These are phyloP conservation scores for Gastrophysa polygoni DNA, from an alignment of 2,888 invertebrate species.

Conservation along the genomic window DNA sequence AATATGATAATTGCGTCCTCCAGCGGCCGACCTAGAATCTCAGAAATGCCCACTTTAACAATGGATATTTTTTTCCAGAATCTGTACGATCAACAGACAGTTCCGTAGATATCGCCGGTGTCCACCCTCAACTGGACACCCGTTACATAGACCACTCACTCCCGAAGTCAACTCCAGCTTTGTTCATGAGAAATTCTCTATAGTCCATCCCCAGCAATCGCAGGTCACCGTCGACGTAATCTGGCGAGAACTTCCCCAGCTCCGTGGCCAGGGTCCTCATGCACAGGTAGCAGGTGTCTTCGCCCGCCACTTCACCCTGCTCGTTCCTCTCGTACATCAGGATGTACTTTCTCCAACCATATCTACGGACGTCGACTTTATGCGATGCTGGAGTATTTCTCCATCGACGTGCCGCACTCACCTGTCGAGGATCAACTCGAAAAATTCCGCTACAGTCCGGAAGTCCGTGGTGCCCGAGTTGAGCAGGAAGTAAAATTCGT, in stretches of 20 bases:
- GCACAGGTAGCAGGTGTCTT: constrained; percentile 76
- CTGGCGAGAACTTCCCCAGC: constrained; percentile 57
- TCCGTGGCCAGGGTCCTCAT: constrained; percentile 70
- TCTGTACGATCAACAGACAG: too few species aligned
- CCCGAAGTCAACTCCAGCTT: constrained; percentile 72
- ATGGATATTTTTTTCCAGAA: too few species aligned
- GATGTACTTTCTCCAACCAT: constrained; percentile 73
- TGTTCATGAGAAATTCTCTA: constrained; percentile 68
- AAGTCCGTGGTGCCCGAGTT: constrained; percentile 77
- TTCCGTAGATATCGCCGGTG: too few species aligned
- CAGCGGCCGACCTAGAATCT: too few species aligned
- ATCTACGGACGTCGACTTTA: constrained; percentile 59
- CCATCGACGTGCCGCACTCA: constrained; percentile 51
- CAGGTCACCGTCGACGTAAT: constrained; percentile 68
- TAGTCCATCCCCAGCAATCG: constrained; percentile 61
- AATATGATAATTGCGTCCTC: too few species aligned
- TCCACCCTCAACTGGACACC: too few species aligned
- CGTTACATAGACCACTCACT: constrained; percentile 65
- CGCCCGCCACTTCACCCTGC: constrained; percentile 69
- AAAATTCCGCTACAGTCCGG: constrained; percentile 72
- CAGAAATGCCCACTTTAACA: too few species aligned
- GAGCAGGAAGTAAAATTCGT: constrained; percentile 81
- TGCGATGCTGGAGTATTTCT: not conserved
- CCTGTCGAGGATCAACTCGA: constrained; percentile 73
- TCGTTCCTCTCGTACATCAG: constrained; percentile 79